Conservation (phyloP, 30 jellyfish, hydroid and myxozoan genomes). For the Clytia hemisphaerica region DNA sequence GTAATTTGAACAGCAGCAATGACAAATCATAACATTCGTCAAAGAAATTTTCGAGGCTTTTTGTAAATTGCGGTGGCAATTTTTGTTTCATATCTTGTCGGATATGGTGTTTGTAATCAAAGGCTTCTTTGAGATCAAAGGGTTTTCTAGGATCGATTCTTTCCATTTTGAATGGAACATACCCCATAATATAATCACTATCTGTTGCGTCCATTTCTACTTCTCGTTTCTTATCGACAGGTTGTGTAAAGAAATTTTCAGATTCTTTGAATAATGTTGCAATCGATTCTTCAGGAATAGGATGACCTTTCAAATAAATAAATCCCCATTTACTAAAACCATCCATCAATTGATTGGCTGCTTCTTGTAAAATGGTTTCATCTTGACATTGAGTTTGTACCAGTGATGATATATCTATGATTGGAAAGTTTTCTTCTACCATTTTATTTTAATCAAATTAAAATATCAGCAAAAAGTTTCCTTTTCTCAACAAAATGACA, state of each 20-base stretch:
- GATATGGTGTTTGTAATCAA: constrained; percentile 2
- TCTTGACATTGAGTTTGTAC: background rate
- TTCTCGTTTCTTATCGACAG: background rate
- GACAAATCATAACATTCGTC: background rate
- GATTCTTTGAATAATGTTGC: background rate
- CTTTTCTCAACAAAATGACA: too few relatives aligned
- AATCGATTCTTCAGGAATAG: background rate
- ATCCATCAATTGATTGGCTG: background rate
- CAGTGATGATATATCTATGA: constrained; percentile 1
- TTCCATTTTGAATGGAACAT: constrained; percentile 15
- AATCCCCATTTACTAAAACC: constrained; percentile 11
- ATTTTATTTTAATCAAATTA: too few relatives aligned
- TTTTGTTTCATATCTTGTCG: background rate
- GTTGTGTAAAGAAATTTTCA: background rate
- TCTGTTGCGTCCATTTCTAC: background rate
- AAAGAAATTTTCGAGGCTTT: background rate
- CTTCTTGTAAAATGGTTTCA: background rate
- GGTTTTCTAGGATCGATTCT: background rate
- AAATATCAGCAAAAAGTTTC: too few relatives aligned
- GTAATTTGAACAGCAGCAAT: background rate
- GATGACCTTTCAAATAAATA: background rate
- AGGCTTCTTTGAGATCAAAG: constrained; percentile 10
- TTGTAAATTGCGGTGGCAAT: background rate
- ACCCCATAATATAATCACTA: background rate
- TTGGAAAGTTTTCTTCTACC: constrained; percentile 5